These are phyloP conservation scores for Megalops cyprinoides DNA, from an alignment of 2,797 vertebrate genomes.

Conservation along the genomic window DNA sequence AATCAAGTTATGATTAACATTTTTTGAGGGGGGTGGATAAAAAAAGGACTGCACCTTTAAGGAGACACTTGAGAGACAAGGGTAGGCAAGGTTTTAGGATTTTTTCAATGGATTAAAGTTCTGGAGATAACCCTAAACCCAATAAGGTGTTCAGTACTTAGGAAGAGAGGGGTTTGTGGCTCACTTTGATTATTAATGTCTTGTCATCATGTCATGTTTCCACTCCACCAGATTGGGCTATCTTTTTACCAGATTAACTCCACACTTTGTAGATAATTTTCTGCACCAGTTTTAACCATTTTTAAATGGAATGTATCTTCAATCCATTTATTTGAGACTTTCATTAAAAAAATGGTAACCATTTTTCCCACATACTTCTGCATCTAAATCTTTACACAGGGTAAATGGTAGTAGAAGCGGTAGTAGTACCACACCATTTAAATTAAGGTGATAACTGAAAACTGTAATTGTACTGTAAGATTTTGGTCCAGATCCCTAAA, in stretches of 20 bases:
- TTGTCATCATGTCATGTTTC: conserved; percentile 1
- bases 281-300: background rate
- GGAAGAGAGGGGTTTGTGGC: conserved; percentile 9
- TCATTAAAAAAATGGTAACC: background rate
- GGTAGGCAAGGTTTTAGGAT: conserved; percentile 56
- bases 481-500: no score
- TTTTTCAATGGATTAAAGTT: conserved; percentile 57
- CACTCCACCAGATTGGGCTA: background rate
- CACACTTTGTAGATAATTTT: background rate
- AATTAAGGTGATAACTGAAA: no score
- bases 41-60: conserved; percentile 61
- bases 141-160: conserved; percentile 26
- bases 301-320: background rate
- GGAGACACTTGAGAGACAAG: conserved; percentile 74
- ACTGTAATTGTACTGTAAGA: no score
- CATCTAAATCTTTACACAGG: no score
- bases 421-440: no score
- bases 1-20: conserved; percentile 75
- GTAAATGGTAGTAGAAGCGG: no score
- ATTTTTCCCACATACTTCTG: background rate
- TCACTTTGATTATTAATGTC: background rate
- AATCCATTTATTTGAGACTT: background rate
- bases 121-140: conserved; percentile 40
- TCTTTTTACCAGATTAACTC: background rate
- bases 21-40: conserved; percentile 49